Evolutionary conservation across 2,797 vertebrate species (phyloP), one percentile per base, ranked within the genome.

Genomic region (Phalloptychus januarius): DNA sequence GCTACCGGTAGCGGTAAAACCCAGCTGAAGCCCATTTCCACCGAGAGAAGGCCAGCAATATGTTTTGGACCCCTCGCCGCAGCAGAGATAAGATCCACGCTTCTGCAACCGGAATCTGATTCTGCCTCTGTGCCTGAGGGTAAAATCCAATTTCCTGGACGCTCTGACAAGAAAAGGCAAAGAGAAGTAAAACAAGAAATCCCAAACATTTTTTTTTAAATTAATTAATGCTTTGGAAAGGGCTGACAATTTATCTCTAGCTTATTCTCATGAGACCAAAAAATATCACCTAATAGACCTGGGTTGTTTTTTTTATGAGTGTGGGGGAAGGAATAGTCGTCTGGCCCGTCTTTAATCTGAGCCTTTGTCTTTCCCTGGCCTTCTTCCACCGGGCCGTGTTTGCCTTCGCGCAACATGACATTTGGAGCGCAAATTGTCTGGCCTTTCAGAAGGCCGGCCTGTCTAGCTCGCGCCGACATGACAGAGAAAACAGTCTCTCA

Each of bases 141-240:
- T 86, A 86, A 92, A 92, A 94, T 94, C 90, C 86, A 91, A 93
- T 95, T 94, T 94, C 90, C 92, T 93, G 79, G 75, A 76, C 52
- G 46, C 81, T 75, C 56, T 16, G 18, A 33, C 52, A 79, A 74
- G 65, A 79, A 79, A 83, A 45, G 78, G 77, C 16, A 38, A 50
- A 79, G 65, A 81, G 77, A 86, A 72, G 85, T 72, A 81, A 87
- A 92, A 86, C 48, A 76, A 84, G 77, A 76, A 79, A 78, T 87
- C 80, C 80, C 87, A 90, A 92, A 79, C 58, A 73, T 79, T 44
- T 61, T 18, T 33, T 85, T 10, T 50, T 23, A 2, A 90, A 93
- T 92, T 84, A 89, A 90, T 91, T 90, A 88, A 89, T 93, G 80
- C 77, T 81, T 86, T 87, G 86, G 77, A 44, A 80, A 78, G 70